These are phyloP conservation scores for Albula glossodonta DNA, from an alignment of 2,113 vertebrate genomes.

Conservation along the genomic window DNA sequence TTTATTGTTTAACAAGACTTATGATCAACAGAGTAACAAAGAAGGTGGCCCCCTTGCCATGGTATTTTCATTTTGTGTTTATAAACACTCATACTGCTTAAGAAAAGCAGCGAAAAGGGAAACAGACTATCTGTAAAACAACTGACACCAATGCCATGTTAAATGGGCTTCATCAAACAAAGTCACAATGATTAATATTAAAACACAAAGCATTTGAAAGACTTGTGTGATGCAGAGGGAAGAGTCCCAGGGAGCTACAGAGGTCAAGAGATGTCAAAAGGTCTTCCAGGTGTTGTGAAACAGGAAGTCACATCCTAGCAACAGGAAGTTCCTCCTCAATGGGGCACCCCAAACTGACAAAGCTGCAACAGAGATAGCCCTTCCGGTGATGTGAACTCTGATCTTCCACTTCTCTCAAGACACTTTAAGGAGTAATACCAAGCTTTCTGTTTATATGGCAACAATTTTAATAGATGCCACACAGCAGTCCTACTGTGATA, in stretches of 20 bases:
- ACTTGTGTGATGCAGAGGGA: not conserved
- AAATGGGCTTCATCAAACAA: not conserved
- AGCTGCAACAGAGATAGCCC: not conserved
- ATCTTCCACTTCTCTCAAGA: not conserved
- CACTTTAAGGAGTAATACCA: not conserved
- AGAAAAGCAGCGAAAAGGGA: not conserved
- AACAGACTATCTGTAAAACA: not conserved
- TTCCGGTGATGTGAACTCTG: conserved; percentile 12
- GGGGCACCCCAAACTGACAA: not conserved
- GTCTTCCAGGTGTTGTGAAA: conserved; percentile 30
- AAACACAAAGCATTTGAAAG: not conserved
- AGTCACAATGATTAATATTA: not conserved
- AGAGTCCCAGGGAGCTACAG: conserved; percentile 5
- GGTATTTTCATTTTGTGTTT: not conserved
- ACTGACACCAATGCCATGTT: not conserved
- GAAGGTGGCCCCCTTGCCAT: not conserved
- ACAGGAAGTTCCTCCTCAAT: conserved; percentile 35
- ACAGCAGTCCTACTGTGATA: no score
- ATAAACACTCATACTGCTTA: not conserved
- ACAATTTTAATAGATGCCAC: not conserved
- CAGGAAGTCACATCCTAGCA: conserved; percentile 32
- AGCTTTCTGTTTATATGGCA: not conserved
- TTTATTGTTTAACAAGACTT: no score
- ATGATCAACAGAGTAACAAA: not conserved
- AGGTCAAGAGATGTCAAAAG: conserved; percentile 19